Evolutionary conservation across 2,888 invertebrate species (phyloP).

Genomic region (Trissonchulus latispiculum): DNA sequence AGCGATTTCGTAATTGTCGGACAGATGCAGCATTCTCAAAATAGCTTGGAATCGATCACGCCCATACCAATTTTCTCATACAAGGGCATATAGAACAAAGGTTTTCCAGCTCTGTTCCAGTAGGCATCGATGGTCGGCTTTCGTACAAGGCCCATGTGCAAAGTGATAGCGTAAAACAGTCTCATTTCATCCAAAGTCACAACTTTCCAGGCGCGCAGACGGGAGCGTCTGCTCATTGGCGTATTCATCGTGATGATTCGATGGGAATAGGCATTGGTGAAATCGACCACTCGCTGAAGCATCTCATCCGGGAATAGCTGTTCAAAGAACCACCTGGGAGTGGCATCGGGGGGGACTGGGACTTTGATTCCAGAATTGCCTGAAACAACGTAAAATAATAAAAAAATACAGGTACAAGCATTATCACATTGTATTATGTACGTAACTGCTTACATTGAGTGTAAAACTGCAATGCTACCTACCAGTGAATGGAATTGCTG

Average conservation of each 20-base stretch:
- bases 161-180: constrained; percentile 10
- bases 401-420: too few relatives aligned
- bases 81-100: constrained; percentile 13
- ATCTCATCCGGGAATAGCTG: constrained; percentile 7
- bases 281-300: neutral
- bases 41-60: constrained; percentile 12
- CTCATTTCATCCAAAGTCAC: constrained; percentile 8
- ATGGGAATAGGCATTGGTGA: neutral
- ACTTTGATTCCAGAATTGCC: constrained; percentile 6
- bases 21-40: constrained; percentile 7
- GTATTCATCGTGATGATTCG: neutral
- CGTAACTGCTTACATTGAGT: neutral
- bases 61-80: neutral
- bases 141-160: constrained; percentile 13
- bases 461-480: neutral
- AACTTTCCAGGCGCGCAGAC: neutral
- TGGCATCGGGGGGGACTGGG: neutral
- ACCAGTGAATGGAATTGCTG: neutral
- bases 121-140: constrained; percentile 3
- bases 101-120: constrained; percentile 4
- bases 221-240: constrained; percentile 9
- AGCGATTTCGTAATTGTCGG: constrained; percentile 1
- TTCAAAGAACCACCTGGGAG: neutral
- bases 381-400: too few relatives aligned
- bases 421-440: too few relatives aligned